Conservation (phyloP, 1,140 invertebrate genomes). For the Penaeus japonicus region DNA sequence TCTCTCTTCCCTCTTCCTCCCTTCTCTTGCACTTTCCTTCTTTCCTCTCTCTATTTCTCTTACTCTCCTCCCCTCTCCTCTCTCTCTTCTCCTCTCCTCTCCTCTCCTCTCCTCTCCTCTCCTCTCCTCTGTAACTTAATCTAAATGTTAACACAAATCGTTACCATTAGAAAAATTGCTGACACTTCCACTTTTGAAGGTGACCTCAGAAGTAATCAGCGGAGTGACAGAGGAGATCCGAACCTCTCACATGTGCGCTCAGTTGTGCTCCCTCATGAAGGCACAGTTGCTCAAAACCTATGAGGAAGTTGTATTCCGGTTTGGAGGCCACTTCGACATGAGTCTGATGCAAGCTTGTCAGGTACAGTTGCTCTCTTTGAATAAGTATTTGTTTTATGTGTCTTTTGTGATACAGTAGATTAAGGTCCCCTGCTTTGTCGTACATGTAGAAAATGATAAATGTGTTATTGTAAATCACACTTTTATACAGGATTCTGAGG, state of each 20-base stretch:
- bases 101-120: too few species aligned
- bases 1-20: too few species aligned
- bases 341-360: conserved; percentile 53
- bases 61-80: too few species aligned
- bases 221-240: conserved; percentile 61
- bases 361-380: neutral
- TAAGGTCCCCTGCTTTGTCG: neutral
- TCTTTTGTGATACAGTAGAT: too few species aligned
- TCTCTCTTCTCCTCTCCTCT: too few species aligned
- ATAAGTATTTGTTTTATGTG: too few species aligned
- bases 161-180: neutral
- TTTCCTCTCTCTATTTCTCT: too few species aligned
- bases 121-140: too few species aligned
- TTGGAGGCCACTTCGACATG: conserved; percentile 63
- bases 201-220: conserved; percentile 23
- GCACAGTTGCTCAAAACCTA: conserved; percentile 78
- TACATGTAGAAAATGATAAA: neutral
- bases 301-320: conserved; percentile 70
- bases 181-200: neutral
- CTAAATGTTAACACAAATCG: too few species aligned
- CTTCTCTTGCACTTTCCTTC: too few species aligned
- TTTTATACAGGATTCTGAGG: conserved; percentile 20
- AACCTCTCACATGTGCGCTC: conserved; percentile 72
- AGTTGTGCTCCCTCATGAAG: conserved; percentile 78
- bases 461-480: neutral